Percentiles rank a stretch among this genome's conserved stretches.
phyloP scores from a whole-genome alignment of 2,888 invertebrate genomes.

The Drosophila mettleri region DNA sequence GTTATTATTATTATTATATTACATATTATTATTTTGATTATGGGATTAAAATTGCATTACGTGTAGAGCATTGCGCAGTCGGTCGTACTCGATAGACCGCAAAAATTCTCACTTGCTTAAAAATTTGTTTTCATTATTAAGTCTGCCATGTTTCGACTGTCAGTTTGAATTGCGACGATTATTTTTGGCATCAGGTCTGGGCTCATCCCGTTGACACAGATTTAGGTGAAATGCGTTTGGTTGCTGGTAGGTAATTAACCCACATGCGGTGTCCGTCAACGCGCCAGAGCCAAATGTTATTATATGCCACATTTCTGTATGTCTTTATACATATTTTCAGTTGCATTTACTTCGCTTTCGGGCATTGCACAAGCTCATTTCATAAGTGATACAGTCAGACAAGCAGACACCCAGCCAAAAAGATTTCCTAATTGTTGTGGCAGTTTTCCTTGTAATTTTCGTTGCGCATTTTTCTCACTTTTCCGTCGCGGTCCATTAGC shows the following conservation, averaged over 20 bases:
- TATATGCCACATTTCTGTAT: conserved; percentile 31
- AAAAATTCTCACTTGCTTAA: conserved; percentile 5
- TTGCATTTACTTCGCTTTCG: conserved; percentile 9
- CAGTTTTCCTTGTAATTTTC: conserved; percentile 30
- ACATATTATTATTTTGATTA: too few relatives aligned
- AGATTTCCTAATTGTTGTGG: conserved; percentile 33
- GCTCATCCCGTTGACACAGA: conserved; percentile 67
- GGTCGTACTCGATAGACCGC: not conserved
- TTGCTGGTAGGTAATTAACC: conserved; percentile 65
- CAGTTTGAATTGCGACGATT: conserved; percentile 55
- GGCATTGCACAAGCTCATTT: conserved; percentile 34
- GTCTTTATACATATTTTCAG: conserved; percentile 7
- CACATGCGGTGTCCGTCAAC: conserved; percentile 45
- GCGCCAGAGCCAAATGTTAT: conserved; percentile 28
- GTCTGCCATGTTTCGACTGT: conserved; percentile 27
- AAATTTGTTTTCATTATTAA: conserved; percentile 33
- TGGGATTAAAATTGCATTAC: too few relatives aligned
- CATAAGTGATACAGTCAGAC: conserved; percentile 23
- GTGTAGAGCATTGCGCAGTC: conserved; percentile 16
- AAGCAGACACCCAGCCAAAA: conserved; percentile 25
- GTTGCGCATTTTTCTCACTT: conserved; percentile 27
- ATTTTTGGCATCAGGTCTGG: conserved; percentile 47
- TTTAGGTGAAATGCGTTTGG: conserved; percentile 46
- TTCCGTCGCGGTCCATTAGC: conserved; percentile 28
- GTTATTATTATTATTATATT: too few relatives aligned